Evolutionary conservation across 2,797 vertebrate species (phyloP), one percentile per base, ranked within the genome.

Genomic region (Chloroceryle inda): DNA sequence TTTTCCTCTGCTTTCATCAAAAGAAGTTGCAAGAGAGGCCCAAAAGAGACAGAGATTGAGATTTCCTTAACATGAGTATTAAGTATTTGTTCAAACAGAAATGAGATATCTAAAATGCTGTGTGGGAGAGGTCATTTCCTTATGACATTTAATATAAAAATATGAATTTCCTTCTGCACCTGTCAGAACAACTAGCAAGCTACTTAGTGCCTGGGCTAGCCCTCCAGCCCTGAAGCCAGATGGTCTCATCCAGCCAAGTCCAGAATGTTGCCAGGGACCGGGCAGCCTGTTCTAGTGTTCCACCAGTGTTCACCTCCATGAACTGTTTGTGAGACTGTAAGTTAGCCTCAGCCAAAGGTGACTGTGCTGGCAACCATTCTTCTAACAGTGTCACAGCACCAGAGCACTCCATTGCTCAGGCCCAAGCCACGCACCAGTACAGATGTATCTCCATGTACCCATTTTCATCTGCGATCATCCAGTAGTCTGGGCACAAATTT

Each of bases 281-380:
- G 50, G 50, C 50, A 53, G 18, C 50, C 50, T 53, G 50, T 29
- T 53, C 27, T 27, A 53, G 50, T 31, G 10, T 31, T 53, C 50
- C 50, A 31, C 50, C 50, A 53, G 17, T 18, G 17, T 53, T 18
- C 50, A 75, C 8, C 13, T 27, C 37, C 58, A 62, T 0, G 0
- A 76, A 55, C 45, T n/a, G 15, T 13, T 61, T 37, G 37, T 42
- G 45, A 89, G 45, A 33, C 49, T 49, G 10, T 19, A n/a, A 55
- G 7, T 5, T 13, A 66, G 52, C 69, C 77, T 37, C 78, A 75
- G 63, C 37, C 82, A 72, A 61, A 89, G 53, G 27, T 67, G 38
- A 8, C 67, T 20, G 3, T 37, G 62, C 49, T 11, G 5, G 37
- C 12, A 64, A 33, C 13, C 10, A 8, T 22, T 68, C 58, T 56